phyloP scores from a whole-genome alignment of 2,888 invertebrate genomes.

The Papilio gigon region DNA sequence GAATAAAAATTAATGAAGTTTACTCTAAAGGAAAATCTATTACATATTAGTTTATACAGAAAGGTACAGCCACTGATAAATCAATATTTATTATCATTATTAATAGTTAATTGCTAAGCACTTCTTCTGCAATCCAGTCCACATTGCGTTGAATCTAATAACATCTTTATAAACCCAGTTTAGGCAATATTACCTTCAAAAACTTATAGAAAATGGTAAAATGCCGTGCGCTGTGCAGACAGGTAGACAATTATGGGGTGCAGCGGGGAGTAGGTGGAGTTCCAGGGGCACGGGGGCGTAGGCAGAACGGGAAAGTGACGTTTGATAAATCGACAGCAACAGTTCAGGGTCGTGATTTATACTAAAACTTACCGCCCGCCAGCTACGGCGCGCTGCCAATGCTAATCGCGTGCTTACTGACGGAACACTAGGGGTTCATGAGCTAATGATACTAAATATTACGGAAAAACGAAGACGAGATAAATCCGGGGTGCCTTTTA shows the following conservation, averaged over 20 bases:
- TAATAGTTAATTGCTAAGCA: too few relatives aligned
- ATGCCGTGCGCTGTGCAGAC: constrained; percentile 21
- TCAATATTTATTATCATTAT: neutral
- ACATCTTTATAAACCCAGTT: neutral
- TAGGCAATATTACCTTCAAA: neutral
- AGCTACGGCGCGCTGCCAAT: constrained; percentile 45
- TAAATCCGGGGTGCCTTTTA: neutral
- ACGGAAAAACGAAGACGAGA: neutral
- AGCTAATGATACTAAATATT: constrained; percentile 1
- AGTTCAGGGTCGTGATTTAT: constrained; percentile 52
- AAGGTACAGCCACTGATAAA: neutral
- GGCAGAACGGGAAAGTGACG: constrained; percentile 44
- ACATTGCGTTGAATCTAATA: too few relatives aligned
- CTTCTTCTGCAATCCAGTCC: neutral
- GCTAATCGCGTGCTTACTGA: constrained; percentile 31
- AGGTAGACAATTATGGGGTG: constrained; percentile 15
- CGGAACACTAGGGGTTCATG: neutral
- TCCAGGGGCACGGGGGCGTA: constrained; percentile 9
- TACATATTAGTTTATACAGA: neutral
- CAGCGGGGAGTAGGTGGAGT: neutral
- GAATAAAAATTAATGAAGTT: too few relatives aligned
- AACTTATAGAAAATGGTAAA: constrained; percentile 4
- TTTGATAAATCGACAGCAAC: constrained; percentile 50
- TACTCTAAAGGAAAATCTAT: too few relatives aligned
- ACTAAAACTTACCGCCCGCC: constrained; percentile 46